phyloP scores from a whole-genome alignment of 2,888 invertebrate genomes.

The Archips crataeganus region DNA sequence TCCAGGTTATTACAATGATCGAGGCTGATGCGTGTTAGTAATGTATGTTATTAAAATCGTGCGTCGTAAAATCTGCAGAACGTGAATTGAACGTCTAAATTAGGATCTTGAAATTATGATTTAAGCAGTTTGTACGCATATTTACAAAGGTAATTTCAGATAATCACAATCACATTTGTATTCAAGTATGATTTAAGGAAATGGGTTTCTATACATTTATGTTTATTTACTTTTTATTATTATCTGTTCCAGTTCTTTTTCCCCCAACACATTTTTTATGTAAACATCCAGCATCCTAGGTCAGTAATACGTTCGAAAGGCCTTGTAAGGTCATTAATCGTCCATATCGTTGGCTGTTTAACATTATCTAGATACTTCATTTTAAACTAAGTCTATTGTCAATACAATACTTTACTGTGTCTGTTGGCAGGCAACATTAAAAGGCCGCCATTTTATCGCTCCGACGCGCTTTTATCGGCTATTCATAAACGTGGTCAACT shows the following conservation, averaged over 20 bases:
- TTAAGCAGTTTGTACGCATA: background rate
- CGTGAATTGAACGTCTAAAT: slow-evolving; percentile 2
- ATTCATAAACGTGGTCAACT: slow-evolving; percentile 63
- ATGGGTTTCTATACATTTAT: background rate
- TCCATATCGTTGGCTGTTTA: background rate
- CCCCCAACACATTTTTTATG: background rate
- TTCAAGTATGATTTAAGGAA: background rate
- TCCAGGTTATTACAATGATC: background rate
- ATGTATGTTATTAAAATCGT: slow-evolving; percentile 17
- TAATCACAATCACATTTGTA: background rate
- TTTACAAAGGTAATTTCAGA: slow-evolving; percentile 1
- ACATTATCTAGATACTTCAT: background rate
- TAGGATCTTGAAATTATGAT: background rate
- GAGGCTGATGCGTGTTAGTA: slow-evolving; percentile 14
- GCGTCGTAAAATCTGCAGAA: slow-evolving; percentile 2
- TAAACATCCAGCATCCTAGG: no score
- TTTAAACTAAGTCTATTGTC: background rate
- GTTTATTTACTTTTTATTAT: background rate
- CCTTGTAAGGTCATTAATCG: no score
- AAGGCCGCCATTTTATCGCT: slow-evolving; percentile 38
- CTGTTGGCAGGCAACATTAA: slow-evolving; percentile 28
- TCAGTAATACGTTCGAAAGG: no score
- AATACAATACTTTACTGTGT: slow-evolving; percentile 14
- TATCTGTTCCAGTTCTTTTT: no score
- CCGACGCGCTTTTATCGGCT: slow-evolving; percentile 53